Evolutionary conservation across 2,113 vertebrate genomes (phyloP).

Genomic region (Chitala chitala): DNA sequence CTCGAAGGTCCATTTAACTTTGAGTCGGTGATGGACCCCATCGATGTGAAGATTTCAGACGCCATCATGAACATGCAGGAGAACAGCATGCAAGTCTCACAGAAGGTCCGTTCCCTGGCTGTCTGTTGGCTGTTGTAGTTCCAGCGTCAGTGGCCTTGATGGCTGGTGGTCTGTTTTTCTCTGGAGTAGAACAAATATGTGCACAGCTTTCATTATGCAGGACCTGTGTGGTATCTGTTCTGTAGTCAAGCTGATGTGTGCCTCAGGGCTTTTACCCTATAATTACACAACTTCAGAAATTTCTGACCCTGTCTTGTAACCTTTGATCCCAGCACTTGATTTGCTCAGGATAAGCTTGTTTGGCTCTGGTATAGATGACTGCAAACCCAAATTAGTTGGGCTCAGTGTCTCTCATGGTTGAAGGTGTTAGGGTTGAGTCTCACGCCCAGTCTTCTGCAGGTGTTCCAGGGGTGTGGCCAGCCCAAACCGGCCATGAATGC

Average conservation of each 20-base stretch:
- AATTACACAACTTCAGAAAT: no score
- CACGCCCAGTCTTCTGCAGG: constrained; percentile 51
- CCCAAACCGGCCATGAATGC: constrained; percentile 62
- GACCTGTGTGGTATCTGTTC: no score
- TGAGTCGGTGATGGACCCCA: constrained; percentile 91
- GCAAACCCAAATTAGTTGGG: neutral
- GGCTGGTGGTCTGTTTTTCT: neutral
- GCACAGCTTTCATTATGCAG: no score
- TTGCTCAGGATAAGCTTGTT: neutral
- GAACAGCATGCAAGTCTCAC: constrained; percentile 93
- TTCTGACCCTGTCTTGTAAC: no score
- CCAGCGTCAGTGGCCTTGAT: neutral
- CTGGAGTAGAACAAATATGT: neutral
- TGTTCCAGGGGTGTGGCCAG: constrained; percentile 96
- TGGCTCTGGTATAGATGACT: neutral
- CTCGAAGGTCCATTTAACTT: constrained; percentile 97
- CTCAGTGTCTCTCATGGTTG: neutral
- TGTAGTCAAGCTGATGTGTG: no score
- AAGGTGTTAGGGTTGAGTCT: neutral
- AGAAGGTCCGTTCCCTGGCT: constrained; percentile 68
- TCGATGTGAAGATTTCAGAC: constrained; percentile 94
- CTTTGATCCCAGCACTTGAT: no score
- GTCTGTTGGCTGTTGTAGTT: no score
- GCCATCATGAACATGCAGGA: constrained; percentile 99
- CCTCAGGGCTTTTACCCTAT: no score